Base-by-base conservation (phyloP, 2,797 vertebrate species). In the Enteromius mattozi region DNA sequence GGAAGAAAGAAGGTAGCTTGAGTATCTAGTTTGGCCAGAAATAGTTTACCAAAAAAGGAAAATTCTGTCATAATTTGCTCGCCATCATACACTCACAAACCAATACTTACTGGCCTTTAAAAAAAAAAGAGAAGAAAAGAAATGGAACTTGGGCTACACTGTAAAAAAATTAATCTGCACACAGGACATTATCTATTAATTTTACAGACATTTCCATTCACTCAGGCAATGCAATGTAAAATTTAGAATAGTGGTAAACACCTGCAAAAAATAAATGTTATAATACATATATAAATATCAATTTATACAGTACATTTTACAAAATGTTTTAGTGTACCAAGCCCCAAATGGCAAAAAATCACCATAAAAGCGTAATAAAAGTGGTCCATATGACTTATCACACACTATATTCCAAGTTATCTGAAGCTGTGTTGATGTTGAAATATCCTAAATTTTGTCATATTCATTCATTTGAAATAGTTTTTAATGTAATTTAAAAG, bases 21-120 rank as follows among this genome's bases (percentile, higher is more conserved):
- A 56, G 47, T 69, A 19, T 80, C 76, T 79, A 40, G 56, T 27
- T 9, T 51, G 7, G 19, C 49, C 42, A 75, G 33, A 47, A 69
- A 78, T 61, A 42, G 47, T 27, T 76, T 33, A 45, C 30, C 79
- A 42, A 81, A 66, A 49, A 69, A n/a, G 14, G 6, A 65, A 68
- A 49, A 54, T 47, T 17, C 40, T 37, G 63, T 24, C 30, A 37
- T 47, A 27, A 78, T 37, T 70, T 70, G 35, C 21, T 37, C 13
- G 51, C 14, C 30, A 69, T 69, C 30, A 80, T 24, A 37, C 19
- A 54, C 8, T 12, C 37, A 19, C 24, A 35, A 65, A 9, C 14
- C 10, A 30, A 4, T 12, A 12, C 30, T 8, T 30, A 49, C 14
- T 72, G 40, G 68, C 2, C 19, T 45, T 45, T 47, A 2, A 42